Conservation (phyloP, 2,113 vertebrate genomes). For the Acanthochromis polyacanthus region DNA sequence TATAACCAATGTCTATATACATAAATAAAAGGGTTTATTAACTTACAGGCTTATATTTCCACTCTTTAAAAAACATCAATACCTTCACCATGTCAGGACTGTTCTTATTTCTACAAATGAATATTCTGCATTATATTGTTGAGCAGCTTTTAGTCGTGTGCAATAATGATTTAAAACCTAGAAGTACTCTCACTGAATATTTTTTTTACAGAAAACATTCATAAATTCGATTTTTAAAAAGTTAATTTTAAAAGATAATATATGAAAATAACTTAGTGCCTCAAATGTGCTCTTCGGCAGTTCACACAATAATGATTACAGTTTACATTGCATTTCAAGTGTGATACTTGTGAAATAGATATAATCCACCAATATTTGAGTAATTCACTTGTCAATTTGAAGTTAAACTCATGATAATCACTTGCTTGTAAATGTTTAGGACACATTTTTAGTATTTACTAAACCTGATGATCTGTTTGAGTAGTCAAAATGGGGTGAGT, state of each 20-base stretch:
- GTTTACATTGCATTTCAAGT: constrained; percentile 24
- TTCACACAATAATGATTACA: not conserved
- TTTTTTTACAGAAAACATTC: not conserved
- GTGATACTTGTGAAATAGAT: not conserved
- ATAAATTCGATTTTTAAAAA: not conserved
- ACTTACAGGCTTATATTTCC: constrained; percentile 64
- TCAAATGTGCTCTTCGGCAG: not conserved
- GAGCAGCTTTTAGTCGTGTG: not conserved
- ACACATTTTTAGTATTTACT: too few relatives aligned
- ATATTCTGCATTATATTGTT: not conserved
- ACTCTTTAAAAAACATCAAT: constrained; percentile 23
- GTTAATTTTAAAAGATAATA: constrained; percentile 6
- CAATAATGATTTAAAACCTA: not conserved
- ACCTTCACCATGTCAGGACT: not conserved
- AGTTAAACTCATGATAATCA: not conserved
- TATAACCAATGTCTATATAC: constrained; percentile 87
- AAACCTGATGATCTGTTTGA: constrained; percentile 47
- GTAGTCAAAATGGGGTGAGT: constrained; percentile 26
- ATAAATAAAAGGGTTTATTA: constrained; percentile 88
- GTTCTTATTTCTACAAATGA: not conserved
- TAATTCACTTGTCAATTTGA: not conserved
- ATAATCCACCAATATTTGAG: not conserved
- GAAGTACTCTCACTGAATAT: not conserved
- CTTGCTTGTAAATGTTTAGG: not conserved
- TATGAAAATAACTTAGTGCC: not conserved